A percentile compares a stretch with the other conserved stretches of the same genome.
Evolutionary conservation across 2,888 invertebrate species (phyloP).

Genomic region (Andricus quercusramuli): DNA sequence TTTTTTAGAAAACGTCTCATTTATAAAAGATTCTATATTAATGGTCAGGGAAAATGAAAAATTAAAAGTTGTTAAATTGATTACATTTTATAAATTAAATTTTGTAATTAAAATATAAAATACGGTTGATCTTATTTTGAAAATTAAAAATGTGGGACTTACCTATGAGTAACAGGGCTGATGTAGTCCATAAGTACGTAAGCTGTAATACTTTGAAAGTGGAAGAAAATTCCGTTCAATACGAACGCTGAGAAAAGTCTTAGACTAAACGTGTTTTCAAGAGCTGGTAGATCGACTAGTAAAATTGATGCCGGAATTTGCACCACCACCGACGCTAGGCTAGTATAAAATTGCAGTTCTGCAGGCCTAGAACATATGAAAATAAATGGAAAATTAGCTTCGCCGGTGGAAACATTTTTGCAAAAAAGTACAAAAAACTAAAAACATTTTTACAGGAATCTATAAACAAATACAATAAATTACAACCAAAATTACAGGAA

Average conservation of each 20-base stretch:
- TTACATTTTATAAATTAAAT: not conserved
- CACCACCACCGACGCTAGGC: slow-evolving; percentile 85
- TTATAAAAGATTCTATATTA: no score
- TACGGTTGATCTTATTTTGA: no score
- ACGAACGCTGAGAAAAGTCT: slow-evolving; percentile 82
- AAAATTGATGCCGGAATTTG: slow-evolving; percentile 86
- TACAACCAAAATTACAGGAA: no score
- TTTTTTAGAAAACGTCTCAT: no score
- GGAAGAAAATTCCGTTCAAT: slow-evolving; percentile 88
- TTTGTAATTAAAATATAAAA: no score
- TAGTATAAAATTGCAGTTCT: slow-evolving; percentile 89
- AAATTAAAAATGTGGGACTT: slow-evolving; percentile 56
- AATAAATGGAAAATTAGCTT: not conserved
- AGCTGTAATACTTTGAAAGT: slow-evolving; percentile 89
- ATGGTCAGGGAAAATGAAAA: no score
- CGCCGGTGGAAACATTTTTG: no score
- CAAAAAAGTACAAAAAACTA: no score
- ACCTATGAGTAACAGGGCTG: slow-evolving; percentile 90
- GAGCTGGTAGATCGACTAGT: slow-evolving; percentile 82
- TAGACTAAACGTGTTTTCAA: slow-evolving; percentile 79
- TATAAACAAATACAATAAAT: no score
- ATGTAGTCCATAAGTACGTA: slow-evolving; percentile 90
- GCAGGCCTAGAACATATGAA: slow-evolving; percentile 81
- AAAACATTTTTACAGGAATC: no score
- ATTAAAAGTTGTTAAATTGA: not conserved